Evolutionary conservation across 2,888 invertebrate genomes (phyloP), one percentile per base, ranked within the genome.

Genomic region (Dasysyrphus albostriatus): DNA sequence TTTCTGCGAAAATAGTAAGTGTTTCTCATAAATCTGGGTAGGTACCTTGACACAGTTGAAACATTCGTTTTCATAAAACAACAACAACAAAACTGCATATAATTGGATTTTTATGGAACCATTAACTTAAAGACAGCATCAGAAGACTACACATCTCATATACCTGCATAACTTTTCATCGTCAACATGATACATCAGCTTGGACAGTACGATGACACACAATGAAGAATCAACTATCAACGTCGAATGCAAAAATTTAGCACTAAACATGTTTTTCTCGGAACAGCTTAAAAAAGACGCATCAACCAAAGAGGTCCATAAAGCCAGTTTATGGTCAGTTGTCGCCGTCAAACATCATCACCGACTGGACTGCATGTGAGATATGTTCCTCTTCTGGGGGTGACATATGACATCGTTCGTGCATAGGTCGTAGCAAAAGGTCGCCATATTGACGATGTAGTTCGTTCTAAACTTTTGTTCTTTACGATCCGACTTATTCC

Each of bases 401-500:
- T 81, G 85, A 85, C 85, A 82, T 85, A 85, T 85, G 85, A 85
- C 85, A 78, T 74, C 67, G 74, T 69, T 63, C 72, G 63, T 81
- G 72, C 39, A 39, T 39, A 77, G 81, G 81, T 85, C 84, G 61
- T 24, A 73, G 19, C 44, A n/a, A 59, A 39, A 69, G 81, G 81
- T 81, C 73, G 37, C 37, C 61, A 63, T 58, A 24, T 39, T 54
- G 54, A 37, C 59, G 77, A 54, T 79, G 79, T 63, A 77, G 72
- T 59, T 49, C 19, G 9, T 59, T 59, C 39, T 54, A 44, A 12
- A 44, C 14, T 51, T 56, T 70, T 16, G 12, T 58, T 58, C 32
- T 59, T 51, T 77, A 72, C 47, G 67, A 47, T 12, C 39, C 8
- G 39, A 34, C 39, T 37, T 51, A 12, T 82, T 54, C 39, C 44